Base-by-base conservation (phyloP, 2,113 vertebrate genomes). In the Pao palembangensis region DNA sequence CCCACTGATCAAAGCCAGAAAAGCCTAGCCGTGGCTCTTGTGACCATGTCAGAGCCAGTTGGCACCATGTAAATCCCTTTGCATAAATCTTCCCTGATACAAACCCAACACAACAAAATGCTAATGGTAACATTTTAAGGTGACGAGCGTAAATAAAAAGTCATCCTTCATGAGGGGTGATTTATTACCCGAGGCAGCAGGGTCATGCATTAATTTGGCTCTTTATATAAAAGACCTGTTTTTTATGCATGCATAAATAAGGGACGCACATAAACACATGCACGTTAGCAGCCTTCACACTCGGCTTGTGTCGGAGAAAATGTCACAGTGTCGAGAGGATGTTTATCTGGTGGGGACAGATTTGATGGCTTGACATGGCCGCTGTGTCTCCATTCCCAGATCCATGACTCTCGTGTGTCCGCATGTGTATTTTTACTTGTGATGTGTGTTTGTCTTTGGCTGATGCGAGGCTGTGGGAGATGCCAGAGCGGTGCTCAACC, bases 211-310 rank as follows among this genome's bases (percentile, higher is more conserved):
- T 86, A 65, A 88, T 87, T 88, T 88, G 14, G 65, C 62, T 83
- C 73, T 82, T 88, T 88, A 82, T 86, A 89, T 85, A 89, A 88
- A 91, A 80, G 69, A 68, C 69, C 73, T 31, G 67, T 84, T 89
- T 84, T 83, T 85, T 67, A 75, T 73, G 80, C 69, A 88, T 90
- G 83, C 84, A 90, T 89, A 88, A 90, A 91, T 89, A 84, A 87
- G 55, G 52, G 51, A 66, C 50, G 17, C 70, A 20, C 58, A 55
- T 43, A 73, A 58, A 67, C 75, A 69, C 69, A 51, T 21, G 53
- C 47, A 19, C 10, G 23, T 11, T 23, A 17, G 19, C 19, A 14
- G 61, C 68, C 55, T 61, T 76, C 80, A 55, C 71, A 51, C 71
- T 58, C 67, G 14, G 73, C 69, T 55, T 66, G 69, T 55, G 51